A percentile compares a stretch with the other conserved stretches of the same genome.
Conservation (phyloP, 2,113 vertebrate species). For the Oreotrochilus melanogaster region DNA sequence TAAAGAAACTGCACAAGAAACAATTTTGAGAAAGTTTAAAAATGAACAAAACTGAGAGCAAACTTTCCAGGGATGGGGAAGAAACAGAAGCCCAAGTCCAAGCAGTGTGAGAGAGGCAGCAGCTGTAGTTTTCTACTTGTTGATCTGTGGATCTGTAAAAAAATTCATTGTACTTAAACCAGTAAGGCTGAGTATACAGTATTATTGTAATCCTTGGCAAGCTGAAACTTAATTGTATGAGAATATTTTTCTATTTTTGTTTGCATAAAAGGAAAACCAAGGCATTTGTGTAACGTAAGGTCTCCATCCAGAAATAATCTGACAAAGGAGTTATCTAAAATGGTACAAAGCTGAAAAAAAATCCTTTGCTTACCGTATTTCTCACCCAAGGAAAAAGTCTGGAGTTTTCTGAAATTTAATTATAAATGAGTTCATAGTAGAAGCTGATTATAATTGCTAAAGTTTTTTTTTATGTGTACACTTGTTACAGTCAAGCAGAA, state of each 20-base stretch:
- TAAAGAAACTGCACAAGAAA: background rate
- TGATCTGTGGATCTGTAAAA: background rate
- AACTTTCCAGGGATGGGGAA: background rate
- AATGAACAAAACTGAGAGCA: background rate
- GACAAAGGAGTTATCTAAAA: background rate
- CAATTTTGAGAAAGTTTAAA: background rate
- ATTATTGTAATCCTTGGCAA: background rate
- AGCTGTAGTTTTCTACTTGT: background rate
- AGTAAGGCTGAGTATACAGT: background rate
- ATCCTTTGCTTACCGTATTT: background rate
- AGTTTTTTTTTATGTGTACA: background rate
- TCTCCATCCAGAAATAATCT: background rate
- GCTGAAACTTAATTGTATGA: background rate
- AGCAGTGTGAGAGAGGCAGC: background rate
- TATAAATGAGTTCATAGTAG: background rate
- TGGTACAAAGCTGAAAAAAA: background rate
- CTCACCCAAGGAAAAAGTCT: background rate
- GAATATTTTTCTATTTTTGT: background rate
- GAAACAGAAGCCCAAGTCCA: background rate
- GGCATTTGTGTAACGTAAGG: background rate
- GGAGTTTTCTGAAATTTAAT: background rate
- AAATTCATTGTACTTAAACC: background rate
- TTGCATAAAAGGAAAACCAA: background rate
- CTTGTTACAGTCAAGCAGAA: background rate
- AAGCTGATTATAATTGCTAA: background rate